Percentiles rank a stretch among this genome's conserved stretches.
Evolutionary conservation across 2,888 invertebrate species (phyloP).

Genomic region (Philereme transversata): DNA sequence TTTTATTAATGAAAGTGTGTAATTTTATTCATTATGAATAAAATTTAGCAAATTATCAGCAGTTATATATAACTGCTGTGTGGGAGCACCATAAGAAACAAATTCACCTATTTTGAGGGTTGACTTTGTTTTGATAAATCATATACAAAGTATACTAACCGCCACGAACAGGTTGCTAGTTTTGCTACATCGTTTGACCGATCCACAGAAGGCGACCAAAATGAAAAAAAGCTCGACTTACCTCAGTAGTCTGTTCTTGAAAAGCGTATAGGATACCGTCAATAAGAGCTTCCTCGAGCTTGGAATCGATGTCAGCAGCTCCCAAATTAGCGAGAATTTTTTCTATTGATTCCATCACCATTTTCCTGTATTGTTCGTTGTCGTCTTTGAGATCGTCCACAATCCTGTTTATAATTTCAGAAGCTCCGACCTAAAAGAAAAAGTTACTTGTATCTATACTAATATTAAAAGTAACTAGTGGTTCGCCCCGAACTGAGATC

Average conservation of each 20-base stretch:
- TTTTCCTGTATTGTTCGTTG: slow-evolving; percentile 99
- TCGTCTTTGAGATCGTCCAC: slow-evolving; percentile 99
- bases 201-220: neutral
- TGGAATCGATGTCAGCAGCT: slow-evolving; percentile 98
- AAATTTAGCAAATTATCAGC: too few relatives aligned
- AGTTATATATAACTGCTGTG: too few relatives aligned
- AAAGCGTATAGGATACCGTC: slow-evolving; percentile 99
- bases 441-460: too few relatives aligned
- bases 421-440: slow-evolving; percentile 91
- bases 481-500: too few relatives aligned
- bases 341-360: slow-evolving; percentile 99
- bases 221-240: slow-evolving; percentile 50
- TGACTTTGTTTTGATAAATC: too few relatives aligned
- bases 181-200: neutral
- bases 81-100: too few relatives aligned
- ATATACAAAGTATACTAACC: too few relatives aligned
- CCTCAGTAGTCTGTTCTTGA: slow-evolving; percentile 99
- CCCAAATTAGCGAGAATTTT: slow-evolving; percentile 99
- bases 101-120: too few relatives aligned
- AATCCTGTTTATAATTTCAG: slow-evolving; percentile 98
- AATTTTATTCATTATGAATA: too few relatives aligned
- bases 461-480: too few relatives aligned
- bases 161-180: too few relatives aligned
- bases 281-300: slow-evolving; percentile 99
- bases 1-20: too few relatives aligned